Evolutionary conservation across 2,888 invertebrate genomes (phyloP).

Genomic region (Cataglyphis albicans): DNA sequence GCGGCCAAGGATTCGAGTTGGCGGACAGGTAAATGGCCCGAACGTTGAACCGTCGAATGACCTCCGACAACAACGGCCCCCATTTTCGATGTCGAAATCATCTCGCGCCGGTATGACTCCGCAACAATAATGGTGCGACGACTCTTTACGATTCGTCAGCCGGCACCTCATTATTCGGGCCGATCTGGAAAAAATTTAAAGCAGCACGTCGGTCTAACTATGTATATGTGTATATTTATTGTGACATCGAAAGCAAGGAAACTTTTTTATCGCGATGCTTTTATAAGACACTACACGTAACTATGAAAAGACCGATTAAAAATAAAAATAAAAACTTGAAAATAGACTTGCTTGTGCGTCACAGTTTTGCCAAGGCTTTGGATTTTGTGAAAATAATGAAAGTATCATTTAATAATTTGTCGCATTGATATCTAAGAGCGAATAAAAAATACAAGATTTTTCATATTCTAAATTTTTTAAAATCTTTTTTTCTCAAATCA

Average conservation of each 20-base stretch:
- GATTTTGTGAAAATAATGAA: conserved; percentile 24
- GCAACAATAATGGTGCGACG: conserved; percentile 52
- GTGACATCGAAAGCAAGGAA: not conserved
- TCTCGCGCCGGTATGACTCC: conserved; percentile 55
- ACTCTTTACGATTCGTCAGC: conserved; percentile 55
- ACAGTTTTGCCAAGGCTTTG: conserved; percentile 20
- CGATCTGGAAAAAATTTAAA: conserved; percentile 4
- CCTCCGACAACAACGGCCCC: conserved; percentile 80
- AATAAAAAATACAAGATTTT: not conserved
- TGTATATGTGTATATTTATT: not conserved
- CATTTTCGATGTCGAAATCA: conserved; percentile 75
- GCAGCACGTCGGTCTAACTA: not conserved
- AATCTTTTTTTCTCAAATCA: not conserved
- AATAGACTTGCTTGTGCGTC: conserved; percentile 38
- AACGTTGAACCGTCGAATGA: conserved; percentile 81
- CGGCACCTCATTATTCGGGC: not conserved
- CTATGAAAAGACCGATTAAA: conserved; percentile 30
- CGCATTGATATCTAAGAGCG: not conserved
- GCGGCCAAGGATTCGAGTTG: conserved; percentile 70
- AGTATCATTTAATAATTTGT: not conserved
- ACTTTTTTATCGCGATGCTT: not conserved
- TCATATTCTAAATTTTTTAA: not conserved
- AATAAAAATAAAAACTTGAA: conserved; percentile 36
- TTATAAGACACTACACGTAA: conserved; percentile 28
- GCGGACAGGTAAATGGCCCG: conserved; percentile 74